Base-by-base conservation (phyloP, 2,113 vertebrate species). In the Centrocercus urophasianus region DNA sequence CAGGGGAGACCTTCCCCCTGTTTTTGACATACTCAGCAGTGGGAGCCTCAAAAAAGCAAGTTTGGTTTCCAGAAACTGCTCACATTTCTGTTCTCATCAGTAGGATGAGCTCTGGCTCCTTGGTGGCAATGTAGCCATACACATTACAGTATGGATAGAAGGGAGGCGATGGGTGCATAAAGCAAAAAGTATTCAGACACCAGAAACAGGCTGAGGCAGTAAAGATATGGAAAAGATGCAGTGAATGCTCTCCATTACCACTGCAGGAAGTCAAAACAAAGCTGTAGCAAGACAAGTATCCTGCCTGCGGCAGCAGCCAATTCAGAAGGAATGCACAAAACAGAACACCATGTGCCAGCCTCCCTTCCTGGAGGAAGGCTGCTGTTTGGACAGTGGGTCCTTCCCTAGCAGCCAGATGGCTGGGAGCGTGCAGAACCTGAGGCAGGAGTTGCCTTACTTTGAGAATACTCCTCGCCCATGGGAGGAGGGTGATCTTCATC, bases 401-500 rank as follows among this genome's bases (percentile, higher is more conserved):
- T 47, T 54, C 71, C 42, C 47, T 47, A 2, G 14, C 0, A 3
- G 65, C 25, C 63, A 27, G 3, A 8, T 10, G 34, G 7, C 36
- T 38, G 63, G 9, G 6, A 16, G 40, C 2, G 8, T 1, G 3
- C 45, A 56, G 52, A 56, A 36, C 64, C 14, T 36, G 34, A n/a
- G 43, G 30, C 40, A 54, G 69, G 1, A 80, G 72, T 21, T 16
- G n/a, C 28, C 98, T 97, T 97, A 98, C 98, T 99, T 93, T 98
- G 98, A 0, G 99, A 99, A 83, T 99, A 99, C 72, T 99, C 99
- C 95, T 99, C 99, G 67, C 99, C 99, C 99, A 99, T 99, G 52
- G 99, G 99, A 2, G 99, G 99, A 0, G 99, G 99, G 45, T 99
- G 99, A 95, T 99, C 99, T 87, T 99, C 98, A 19, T 99, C 99